phyloP scores from a whole-genome alignment of 2,888 invertebrate species.

The Lypha dubia region DNA sequence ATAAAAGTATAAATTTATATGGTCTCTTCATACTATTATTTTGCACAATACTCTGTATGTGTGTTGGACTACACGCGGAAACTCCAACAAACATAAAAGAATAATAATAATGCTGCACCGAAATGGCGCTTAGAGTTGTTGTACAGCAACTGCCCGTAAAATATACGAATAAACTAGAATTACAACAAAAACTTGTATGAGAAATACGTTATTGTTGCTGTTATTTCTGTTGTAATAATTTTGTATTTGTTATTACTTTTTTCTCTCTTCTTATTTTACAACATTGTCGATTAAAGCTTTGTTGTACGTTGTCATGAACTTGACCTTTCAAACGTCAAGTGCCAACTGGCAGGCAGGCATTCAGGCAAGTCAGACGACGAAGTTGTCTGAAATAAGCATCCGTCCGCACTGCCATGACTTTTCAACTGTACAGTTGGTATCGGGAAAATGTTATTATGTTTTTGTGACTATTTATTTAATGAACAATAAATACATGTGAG shows the following conservation, averaged over 20 bases:
- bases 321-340: slow-evolving; percentile 71
- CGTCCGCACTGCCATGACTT: slow-evolving; percentile 41
- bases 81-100: slow-evolving; percentile 6
- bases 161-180: slow-evolving; percentile 41
- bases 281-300: slow-evolving; percentile 42
- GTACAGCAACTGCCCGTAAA: slow-evolving; percentile 3
- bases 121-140: slow-evolving; percentile 61
- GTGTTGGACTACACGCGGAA: slow-evolving; percentile 1
- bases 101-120: slow-evolving; percentile 39
- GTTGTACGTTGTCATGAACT: slow-evolving; percentile 68
- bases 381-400: slow-evolving; percentile 38
- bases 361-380: too few species aligned
- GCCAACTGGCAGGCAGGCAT: slow-evolving; percentile 61
- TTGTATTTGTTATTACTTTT: neutral
- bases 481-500: slow-evolving; percentile 31
- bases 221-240: slow-evolving; percentile 32
- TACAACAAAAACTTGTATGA: slow-evolving; percentile 21
- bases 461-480: slow-evolving; percentile 39
- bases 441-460: slow-evolving; percentile 32
- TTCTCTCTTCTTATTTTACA: slow-evolving; percentile 7
- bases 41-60: neutral
- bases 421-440: slow-evolving; percentile 39
- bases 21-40: neutral
- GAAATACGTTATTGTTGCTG: neutral
- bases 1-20: too few species aligned